Base-by-base conservation (phyloP, 2,888 invertebrate genomes). In the Acronicta alni region DNA sequence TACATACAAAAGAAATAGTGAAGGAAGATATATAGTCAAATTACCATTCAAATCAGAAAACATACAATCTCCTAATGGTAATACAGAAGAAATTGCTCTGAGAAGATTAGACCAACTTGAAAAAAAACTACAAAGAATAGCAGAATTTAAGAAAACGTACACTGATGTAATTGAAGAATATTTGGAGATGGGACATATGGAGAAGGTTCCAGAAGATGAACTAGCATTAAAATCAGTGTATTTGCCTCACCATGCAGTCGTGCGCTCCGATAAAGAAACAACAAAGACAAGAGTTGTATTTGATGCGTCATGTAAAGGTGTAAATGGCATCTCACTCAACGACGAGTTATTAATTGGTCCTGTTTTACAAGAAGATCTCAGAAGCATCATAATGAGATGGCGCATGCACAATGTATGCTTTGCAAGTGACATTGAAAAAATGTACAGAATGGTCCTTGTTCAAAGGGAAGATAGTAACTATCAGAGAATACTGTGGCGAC, bases 371-470 rank as follows among this genome's bases (percentile, higher is more conserved):
- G 26, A 53, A 47, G 73, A 77, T 53, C 26, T 80, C 18, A 61
- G 77, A 39, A 57, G 60, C 14, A 46, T 82, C 0, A 42, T 80
- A 14, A 64, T 77, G 52, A 53, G 76, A 49, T 81, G 77, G 67
- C 47, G 77, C 20, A 66, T 47, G n/a, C 61, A 78, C n/a, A 47
- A 32, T 0, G 38, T 80, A 5, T 75, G 68, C 15, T 71, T 80
- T 18, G 72, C 72, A 0, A 53, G 70, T 14, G 79, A 78, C 38
- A 66, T 81, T 3, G 18, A 54, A 38, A 74, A 79, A 48, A 83
- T 84, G 80, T 84, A 80, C 35, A 41, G 82, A 23, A 20, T 57
- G 62, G 62, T 15, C 57, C 64, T 44, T 63, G 73, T 20, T 15
- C 30, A 23, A 16, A 53, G 14, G 64, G 75, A 70, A 26, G 48